Percentiles rank a stretch among this genome's conserved stretches.
Conservation (phyloP, 2,797 vertebrate genomes). For the Percopsis omiscomaycus region DNA sequence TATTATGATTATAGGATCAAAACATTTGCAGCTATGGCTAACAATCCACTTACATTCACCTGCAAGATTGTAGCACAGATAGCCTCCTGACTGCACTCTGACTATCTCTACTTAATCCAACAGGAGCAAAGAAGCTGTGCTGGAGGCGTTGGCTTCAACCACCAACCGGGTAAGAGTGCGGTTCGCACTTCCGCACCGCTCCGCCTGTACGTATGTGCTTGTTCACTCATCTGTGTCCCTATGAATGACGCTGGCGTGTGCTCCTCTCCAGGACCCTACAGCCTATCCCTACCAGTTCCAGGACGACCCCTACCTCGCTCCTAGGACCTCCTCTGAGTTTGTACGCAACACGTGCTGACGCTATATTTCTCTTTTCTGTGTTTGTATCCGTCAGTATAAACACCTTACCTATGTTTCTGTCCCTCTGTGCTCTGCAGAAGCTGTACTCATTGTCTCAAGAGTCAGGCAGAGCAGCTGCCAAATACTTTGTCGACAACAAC, state of each 20-base stretch:
- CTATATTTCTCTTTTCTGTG: neutral
- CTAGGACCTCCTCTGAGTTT: slow-evolving; percentile 74
- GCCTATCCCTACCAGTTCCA: slow-evolving; percentile 84
- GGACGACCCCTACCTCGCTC: slow-evolving; percentile 89
- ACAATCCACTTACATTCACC: too few relatives aligned
- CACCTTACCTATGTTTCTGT: neutral
- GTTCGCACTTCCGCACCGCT: neutral
- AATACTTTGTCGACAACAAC: slow-evolving; percentile 83
- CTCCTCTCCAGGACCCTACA: slow-evolving; percentile 82
- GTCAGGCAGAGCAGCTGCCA: slow-evolving; percentile 87
- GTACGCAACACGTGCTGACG: slow-evolving; percentile 70
- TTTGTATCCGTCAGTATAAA: neutral
- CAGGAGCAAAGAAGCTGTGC: slow-evolving; percentile 88
- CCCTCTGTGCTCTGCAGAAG: slow-evolving; percentile 70
- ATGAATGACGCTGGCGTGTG: neutral
- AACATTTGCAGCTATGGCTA: too few relatives aligned
- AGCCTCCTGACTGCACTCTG: neutral
- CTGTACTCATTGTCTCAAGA: slow-evolving; percentile 83
- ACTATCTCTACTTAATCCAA: slow-evolving; percentile 12
- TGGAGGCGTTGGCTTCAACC: slow-evolving; percentile 86
- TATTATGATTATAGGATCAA: too few relatives aligned
- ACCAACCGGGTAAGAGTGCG: slow-evolving; percentile 81
- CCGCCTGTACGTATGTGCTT: neutral
- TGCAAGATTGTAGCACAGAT: neutral
- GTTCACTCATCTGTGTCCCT: neutral